Conservation (phyloP, 1,140 invertebrate species). For the Piezodorus guildinii region DNA sequence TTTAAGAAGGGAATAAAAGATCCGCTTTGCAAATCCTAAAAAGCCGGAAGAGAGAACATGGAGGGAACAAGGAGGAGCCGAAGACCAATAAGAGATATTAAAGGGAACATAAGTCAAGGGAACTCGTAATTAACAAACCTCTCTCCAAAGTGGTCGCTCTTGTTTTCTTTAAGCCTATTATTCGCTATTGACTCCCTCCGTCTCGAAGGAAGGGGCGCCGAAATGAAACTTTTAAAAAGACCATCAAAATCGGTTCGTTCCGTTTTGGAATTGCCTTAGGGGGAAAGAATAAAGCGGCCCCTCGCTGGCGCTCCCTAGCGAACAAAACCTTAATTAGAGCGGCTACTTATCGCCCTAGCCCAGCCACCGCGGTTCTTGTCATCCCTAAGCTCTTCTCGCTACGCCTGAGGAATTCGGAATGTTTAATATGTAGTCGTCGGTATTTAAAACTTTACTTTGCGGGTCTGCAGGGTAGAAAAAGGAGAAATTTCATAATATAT, state of each 20-base stretch:
- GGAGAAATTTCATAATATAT: too few relatives aligned
- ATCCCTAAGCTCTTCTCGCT: too few relatives aligned
- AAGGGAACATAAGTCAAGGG: constrained; percentile 13
- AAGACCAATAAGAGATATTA: constrained; percentile 15
- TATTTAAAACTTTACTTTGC: too few relatives aligned
- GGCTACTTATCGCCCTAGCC: too few relatives aligned
- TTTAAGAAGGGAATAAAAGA: not conserved
- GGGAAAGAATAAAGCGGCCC: not conserved
- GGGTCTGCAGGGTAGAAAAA: too few relatives aligned
- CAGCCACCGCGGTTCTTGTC: too few relatives aligned
- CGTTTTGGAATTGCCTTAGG: constrained; percentile 21
- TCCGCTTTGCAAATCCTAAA: not conserved
- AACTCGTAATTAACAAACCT: constrained; percentile 1
- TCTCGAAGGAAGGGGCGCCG: not conserved
- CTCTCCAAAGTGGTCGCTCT: not conserved
- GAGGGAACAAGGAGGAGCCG: not conserved
- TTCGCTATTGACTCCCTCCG: constrained; percentile 7
- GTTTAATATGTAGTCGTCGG: too few relatives aligned
- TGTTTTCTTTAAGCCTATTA: constrained; percentile 15
- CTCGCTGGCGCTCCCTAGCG: not conserved
- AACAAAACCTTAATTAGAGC: not conserved
- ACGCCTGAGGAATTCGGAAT: too few relatives aligned
- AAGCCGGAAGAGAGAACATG: not conserved
- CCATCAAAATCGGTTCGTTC: constrained; percentile 24
- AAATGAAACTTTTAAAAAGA: constrained; percentile 25